phyloP scores from a whole-genome alignment of 2,113 vertebrate genomes.

The Potamarius usumacintae region DNA sequence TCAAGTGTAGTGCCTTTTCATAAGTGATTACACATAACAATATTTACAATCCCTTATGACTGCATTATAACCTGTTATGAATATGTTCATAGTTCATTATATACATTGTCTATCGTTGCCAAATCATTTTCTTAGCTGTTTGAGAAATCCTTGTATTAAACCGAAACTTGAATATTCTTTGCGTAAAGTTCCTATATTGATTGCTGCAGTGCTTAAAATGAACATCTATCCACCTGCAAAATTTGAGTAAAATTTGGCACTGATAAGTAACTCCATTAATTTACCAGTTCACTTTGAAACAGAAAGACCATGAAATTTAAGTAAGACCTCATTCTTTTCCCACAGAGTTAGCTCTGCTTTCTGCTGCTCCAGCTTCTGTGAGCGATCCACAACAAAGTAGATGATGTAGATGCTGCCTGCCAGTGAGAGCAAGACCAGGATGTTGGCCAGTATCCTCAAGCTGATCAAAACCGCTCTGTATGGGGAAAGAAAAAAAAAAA shows the following conservation, averaged over 20 bases:
- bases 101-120: neutral
- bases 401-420: conserved; percentile 98
- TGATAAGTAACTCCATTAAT: neutral
- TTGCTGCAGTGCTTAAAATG: neutral
- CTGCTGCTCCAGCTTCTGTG: conserved; percentile 86
- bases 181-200: neutral
- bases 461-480: conserved; percentile 88
- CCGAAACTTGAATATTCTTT: neutral
- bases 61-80: too few species aligned
- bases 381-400: conserved; percentile 96
- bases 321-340: conserved; percentile 94
- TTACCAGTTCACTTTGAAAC: neutral
- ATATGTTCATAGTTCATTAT: neutral
- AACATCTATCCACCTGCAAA: neutral
- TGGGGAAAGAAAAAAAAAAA: neutral
- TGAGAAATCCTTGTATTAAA: neutral
- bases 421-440: conserved; percentile 92
- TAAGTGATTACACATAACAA: neutral
- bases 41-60: neutral
- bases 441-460: conserved; percentile 89
- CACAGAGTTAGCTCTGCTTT: conserved; percentile 91
- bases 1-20: neutral
- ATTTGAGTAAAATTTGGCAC: neutral
- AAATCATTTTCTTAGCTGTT: neutral
- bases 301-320: neutral